Evolutionary conservation across 2,888 invertebrate genomes (phyloP), one percentile per base, ranked within the genome.

Genomic region (Tyria jacobaeae): DNA sequence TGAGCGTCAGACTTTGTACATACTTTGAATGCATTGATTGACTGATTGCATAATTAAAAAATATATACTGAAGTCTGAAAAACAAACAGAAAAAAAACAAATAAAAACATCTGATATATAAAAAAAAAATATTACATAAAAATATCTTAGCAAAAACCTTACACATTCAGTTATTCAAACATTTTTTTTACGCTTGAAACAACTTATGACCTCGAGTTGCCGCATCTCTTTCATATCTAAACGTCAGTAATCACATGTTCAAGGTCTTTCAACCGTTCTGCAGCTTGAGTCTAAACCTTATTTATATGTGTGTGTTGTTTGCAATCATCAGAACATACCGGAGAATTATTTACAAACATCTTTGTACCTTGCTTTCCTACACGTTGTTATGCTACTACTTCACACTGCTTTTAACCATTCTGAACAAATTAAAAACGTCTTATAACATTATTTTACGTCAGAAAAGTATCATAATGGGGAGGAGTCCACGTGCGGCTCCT

Each of bases 151-250:
- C 0, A 21, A n/a, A 44, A 44, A 44, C 44, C 21, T 44, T 44
- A 44, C 21, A 4, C 1, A 21, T 12, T 39, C 3, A n/a, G 39
- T 39, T 44, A 44, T 44, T 44, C 21, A 44, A 44, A 1, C 21
- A 10, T 21, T 44, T 39, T n/a, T n/a, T 44, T 44, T 44, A 44
- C 12, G 21, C 44, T 44, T 44, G 21, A 12, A 44, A 17, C 12
- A 44, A 21, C 17, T 44, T 17, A 44, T 10, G 44, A 17, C 44
- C 44, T 44, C 44, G 44, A 44, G 44, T 44, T 17, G 44, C 21
- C 44, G 44, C 44, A 44, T 44, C 44, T 44, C 44, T 44, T 44
- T 44, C 44, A 44, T 21, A 44, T 44, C 21, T 44, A 21, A 21
- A 21, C 44, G 44, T 44, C 44, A 21, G 12, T 44, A 44, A 44